Evolutionary conservation across 2,888 invertebrate species (phyloP), one percentile per base, ranked within the genome.

Genomic region (Agrochola circellaris): DNA sequence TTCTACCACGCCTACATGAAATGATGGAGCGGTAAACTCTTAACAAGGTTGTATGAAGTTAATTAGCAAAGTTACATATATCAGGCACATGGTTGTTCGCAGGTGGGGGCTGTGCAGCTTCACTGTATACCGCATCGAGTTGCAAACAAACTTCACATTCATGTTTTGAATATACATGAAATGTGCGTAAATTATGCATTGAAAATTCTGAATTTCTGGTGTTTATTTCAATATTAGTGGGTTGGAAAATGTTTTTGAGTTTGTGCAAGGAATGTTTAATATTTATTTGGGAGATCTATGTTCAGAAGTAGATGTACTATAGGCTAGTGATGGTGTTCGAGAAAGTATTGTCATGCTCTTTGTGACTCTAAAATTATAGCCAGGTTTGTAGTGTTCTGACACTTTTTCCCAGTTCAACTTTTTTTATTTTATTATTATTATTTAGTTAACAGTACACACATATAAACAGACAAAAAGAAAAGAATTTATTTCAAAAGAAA

Each of bases 21-120:
- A 60, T 75, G 79, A 81, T 82, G 81, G 70, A 84, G 79, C 73
- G 72, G 70, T 73, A 77, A 87, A 90, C 84, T 90, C 82, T 38
- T 84, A 85, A 82, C 84, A 83, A 85, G 81, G 81, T 86, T 79
- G 81, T 87, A 84, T 85, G 81, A 87, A 89, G 86, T 87, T 91
- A 91, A 91, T 91, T 88, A 91, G 79, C 62, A 73, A 91, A 90
- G 82, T 90, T 88, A 82, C 79, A 77, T 79, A 75, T 83, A 81
- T 85, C 85, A 82, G 85, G 77, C 66, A 67, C 66, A 60, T 26
- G 76, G 73, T 68, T 81, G 76, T 71, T 75, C 60, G 60, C 69
- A 75, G 62, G 75, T 68, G 56, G 30, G 34, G 48, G 8, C 79
- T 79, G 51, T 54, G 45, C 42, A 72, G 82, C 77, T 79, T 67